Base-by-base conservation (phyloP, 2,797 vertebrate genomes). In the Stomatorhinus walkeri region DNA sequence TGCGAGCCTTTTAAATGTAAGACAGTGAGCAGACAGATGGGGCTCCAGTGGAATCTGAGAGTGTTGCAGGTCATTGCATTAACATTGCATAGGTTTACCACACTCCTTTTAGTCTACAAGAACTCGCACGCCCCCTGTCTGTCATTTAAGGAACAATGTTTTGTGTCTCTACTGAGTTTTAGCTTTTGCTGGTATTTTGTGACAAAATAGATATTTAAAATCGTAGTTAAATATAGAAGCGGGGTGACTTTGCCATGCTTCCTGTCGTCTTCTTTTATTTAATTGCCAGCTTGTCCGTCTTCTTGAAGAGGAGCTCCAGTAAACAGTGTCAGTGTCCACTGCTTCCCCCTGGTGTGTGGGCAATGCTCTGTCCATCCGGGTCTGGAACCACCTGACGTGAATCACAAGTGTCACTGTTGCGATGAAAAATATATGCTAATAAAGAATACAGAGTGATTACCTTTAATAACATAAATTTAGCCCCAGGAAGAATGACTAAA, bases 51-150 rank as follows among this genome's bases (percentile, higher is more conserved):
- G 81, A 84, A 49, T 84, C 46, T 46, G 43, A 46, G 19, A 49
- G 43, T 84, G 81, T 51, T 84, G 81, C 81, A 51, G 81, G n/a
- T 84, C 81, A 51, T 84, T 84, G 81, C 81, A 84, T 84, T 84
- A 84, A 84, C 22, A 84, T 84, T 84, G 81, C 48, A 84, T 24
- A 51, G 81, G n/a, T 24, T 84, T 84, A 48, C 48, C 9, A 12
- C 72, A 79, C 16, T 43, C 36, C 72, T 36, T 16, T 83, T 84
- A 84, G 81, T 12, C 81, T 46, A 48, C 19, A 7, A 19, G 72
- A 43, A 16, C 36, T 79, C 32, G 14, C 64, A 36, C 28, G 72
- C 72, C 40, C 72, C 72, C 32, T 40, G 36, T 79, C 19, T 79
- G 40, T n/a, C 72, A 19, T 19, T 40, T 19, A 14, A 43, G 36